phyloP scores from a whole-genome alignment of 2,888 invertebrate genomes.

The Homarus gammarus region DNA sequence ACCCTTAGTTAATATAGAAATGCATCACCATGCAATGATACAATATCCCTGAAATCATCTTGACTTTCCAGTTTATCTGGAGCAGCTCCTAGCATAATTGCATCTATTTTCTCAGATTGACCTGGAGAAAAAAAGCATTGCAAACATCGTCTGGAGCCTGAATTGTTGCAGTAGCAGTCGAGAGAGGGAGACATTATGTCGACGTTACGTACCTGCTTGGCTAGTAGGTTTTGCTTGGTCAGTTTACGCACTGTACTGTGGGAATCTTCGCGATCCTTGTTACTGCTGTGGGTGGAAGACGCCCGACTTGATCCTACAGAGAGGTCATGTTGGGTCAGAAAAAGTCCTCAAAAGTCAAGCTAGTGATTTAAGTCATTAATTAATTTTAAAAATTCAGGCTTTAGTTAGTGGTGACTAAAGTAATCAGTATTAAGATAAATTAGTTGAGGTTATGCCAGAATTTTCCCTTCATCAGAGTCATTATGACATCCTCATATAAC shows the following conservation, averaged over 20 bases:
- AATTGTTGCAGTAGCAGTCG: conserved; percentile 38
- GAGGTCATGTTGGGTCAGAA: conserved; percentile 55
- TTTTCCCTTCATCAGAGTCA: too few species aligned
- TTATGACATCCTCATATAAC: too few species aligned
- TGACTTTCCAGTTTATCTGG: neutral
- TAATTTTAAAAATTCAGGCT: neutral
- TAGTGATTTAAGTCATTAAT: neutral
- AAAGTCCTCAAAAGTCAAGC: conserved; percentile 36
- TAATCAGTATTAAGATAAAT: neutral
- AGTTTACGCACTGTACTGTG: conserved; percentile 58
- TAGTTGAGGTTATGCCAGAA: neutral
- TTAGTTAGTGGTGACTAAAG: neutral
- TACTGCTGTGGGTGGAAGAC: conserved; percentile 49
- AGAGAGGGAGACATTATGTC: conserved; percentile 20
- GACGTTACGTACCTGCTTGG: conserved; percentile 87
- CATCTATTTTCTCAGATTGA: neutral
- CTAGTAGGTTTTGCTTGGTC: conserved; percentile 85
- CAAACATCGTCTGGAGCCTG: conserved; percentile 34
- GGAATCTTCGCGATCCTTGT: conserved; percentile 40
- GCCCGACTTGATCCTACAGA: conserved; percentile 68
- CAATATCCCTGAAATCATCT: conserved; percentile 4
- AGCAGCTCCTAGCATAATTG: conserved; percentile 41
- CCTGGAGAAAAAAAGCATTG: conserved; percentile 6
- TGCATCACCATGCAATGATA: conserved; percentile 8
- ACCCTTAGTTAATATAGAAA: neutral